These are phyloP conservation scores for Oxystoma pomonae DNA, from an alignment of 2,888 invertebrate species.

Conservation along the genomic window DNA sequence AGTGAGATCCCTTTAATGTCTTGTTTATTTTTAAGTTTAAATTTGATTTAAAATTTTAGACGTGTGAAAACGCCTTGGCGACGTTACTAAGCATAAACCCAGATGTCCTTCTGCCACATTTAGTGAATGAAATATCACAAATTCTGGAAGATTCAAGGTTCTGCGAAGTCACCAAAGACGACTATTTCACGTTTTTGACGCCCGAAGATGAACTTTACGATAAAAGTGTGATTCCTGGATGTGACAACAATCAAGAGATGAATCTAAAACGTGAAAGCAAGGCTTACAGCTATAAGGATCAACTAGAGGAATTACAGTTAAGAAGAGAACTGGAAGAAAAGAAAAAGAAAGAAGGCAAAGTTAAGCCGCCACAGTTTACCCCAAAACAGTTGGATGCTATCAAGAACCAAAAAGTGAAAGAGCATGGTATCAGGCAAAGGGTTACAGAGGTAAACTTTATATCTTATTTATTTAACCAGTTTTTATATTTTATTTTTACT, in stretches of 20 bases:
- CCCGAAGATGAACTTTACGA: slow-evolving; percentile 91
- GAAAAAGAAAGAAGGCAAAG: slow-evolving; percentile 72
- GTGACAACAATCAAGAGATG: slow-evolving; percentile 48
- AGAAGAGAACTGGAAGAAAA: slow-evolving; percentile 91
- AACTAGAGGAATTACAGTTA: slow-evolving; percentile 89
- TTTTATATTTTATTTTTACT: no score
- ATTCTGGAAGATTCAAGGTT: slow-evolving; percentile 64
- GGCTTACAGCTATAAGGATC: slow-evolving; percentile 94
- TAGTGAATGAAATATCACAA: slow-evolving; percentile 58
- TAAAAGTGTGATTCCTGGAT: slow-evolving; percentile 69
- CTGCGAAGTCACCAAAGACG: slow-evolving; percentile 69
- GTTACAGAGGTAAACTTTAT: slow-evolving; percentile 55
- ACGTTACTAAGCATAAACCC: slow-evolving; percentile 64
- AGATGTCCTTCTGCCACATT: slow-evolving; percentile 58
- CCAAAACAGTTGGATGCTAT: slow-evolving; percentile 92
- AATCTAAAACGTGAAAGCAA: slow-evolving; percentile 95
- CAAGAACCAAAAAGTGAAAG: slow-evolving; percentile 81
- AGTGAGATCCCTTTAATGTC: no score
- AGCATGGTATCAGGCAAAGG: slow-evolving; percentile 68
- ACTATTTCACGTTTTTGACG: slow-evolving; percentile 76
- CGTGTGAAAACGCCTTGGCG: slow-evolving; percentile 68
- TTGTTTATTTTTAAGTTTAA: no score
- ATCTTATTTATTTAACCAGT: no score
- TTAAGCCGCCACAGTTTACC: slow-evolving; percentile 67
- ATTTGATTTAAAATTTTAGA: no score